Conservation (phyloP, 2,113 vertebrate species). For the Campylomormyrus numenius region DNA sequence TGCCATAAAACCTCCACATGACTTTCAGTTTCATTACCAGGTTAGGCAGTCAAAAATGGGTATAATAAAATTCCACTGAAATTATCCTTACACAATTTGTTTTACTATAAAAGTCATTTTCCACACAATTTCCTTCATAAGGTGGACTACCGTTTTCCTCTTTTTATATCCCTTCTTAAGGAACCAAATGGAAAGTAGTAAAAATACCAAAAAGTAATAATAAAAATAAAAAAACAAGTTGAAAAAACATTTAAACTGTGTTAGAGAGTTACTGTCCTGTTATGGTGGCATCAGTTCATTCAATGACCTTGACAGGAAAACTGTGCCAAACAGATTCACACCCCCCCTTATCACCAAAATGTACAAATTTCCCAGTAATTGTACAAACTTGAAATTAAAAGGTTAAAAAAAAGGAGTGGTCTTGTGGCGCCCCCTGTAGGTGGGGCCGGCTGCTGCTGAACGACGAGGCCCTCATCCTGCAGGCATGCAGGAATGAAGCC, state of each 20-base stretch:
- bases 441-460: background rate
- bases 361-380: background rate
- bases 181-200: constrained; percentile 34
- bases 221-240: background rate
- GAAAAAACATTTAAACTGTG: background rate
- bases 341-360: constrained; percentile 1
- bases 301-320: background rate
- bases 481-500: background rate
- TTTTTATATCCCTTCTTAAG: background rate
- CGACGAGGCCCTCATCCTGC: background rate
- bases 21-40: constrained; percentile 29
- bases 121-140: background rate
- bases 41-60: constrained; percentile 25
- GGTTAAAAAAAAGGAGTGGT: background rate
- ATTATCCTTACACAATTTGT: background rate
- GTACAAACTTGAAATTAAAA: constrained; percentile 5
- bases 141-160: background rate
- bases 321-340: background rate
- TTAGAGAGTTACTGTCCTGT: background rate
- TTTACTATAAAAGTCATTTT: background rate
- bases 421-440: background rate
- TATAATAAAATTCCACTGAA: background rate
- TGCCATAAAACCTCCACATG: constrained; percentile 32
- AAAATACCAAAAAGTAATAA: constrained; percentile 20
- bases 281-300: background rate